Percentiles rank a stretch among this genome's conserved stretches.
These are phyloP conservation scores for Cremastobaeus sp. DNA, from an alignment of 2,888 invertebrate species.

Conservation along the genomic window DNA sequence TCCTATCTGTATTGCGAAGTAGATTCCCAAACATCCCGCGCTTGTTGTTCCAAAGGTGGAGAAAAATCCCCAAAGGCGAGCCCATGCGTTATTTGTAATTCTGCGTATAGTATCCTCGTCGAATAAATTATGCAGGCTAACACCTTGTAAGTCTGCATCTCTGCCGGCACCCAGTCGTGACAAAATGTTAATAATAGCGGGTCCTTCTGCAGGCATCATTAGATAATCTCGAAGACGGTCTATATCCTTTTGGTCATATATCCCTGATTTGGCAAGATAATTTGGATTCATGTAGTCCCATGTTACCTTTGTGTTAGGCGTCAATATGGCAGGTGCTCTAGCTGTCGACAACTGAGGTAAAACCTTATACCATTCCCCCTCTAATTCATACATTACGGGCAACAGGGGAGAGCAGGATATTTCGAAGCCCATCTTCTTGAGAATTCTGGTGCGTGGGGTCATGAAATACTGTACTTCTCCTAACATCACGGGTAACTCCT, in stretches of 20 bases:
- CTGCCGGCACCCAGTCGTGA: too few relatives aligned
- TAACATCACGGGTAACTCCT: background rate
- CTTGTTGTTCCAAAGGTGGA: too few relatives aligned
- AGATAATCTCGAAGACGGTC: background rate
- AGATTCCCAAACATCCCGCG: too few relatives aligned
- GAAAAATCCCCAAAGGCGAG: too few relatives aligned
- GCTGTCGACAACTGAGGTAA: background rate
- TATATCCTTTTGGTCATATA: background rate
- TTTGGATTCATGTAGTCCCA: background rate
- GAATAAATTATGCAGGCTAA: too few relatives aligned
- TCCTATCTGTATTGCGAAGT: too few relatives aligned
- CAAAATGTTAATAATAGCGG: too few relatives aligned
- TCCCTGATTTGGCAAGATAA: background rate
- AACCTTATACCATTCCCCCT: conserved; percentile 5
- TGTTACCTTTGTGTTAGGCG: background rate
- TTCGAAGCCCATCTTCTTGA: background rate
- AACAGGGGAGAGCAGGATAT: background rate
- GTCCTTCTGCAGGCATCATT: background rate
- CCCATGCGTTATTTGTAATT: too few relatives aligned
- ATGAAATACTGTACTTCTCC: background rate
- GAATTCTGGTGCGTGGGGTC: background rate
- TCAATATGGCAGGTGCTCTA: background rate
- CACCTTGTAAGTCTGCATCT: too few relatives aligned
- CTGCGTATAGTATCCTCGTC: too few relatives aligned
- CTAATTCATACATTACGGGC: background rate